These are phyloP conservation scores for Meda fulgida DNA, from an alignment of 2,797 vertebrate genomes.

Conservation along the genomic window DNA sequence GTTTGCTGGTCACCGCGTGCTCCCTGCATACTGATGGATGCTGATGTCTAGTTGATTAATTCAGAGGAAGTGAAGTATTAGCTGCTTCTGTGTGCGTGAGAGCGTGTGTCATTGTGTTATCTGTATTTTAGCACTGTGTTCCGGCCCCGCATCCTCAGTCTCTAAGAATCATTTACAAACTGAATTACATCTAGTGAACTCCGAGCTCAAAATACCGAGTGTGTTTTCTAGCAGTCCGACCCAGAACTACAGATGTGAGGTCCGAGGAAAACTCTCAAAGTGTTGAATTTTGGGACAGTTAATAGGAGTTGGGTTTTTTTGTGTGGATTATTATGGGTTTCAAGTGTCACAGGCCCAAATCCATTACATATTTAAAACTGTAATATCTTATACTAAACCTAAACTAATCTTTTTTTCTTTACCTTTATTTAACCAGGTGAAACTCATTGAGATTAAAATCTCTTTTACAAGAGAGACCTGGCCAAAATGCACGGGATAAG, in stretches of 20 bases:
- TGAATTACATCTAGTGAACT: slow-evolving; percentile 44
- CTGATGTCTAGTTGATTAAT: slow-evolving; percentile 50
- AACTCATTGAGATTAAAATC: too few relatives aligned
- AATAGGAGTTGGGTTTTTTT: not conserved
- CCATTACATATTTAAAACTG: too few relatives aligned
- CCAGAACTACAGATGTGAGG: not conserved
- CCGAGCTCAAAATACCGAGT: not conserved
- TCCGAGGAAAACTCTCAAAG: not conserved
- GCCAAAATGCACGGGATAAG: too few relatives aligned
- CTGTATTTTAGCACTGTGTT: slow-evolving; percentile 1
- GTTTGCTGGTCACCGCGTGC: slow-evolving; percentile 18
- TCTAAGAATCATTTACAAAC: slow-evolving; percentile 36
- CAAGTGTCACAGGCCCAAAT: too few relatives aligned
- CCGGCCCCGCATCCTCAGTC: not conserved
- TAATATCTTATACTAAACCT: too few relatives aligned
- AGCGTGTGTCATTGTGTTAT: slow-evolving; percentile 3
- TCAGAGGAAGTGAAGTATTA: slow-evolving; percentile 28
- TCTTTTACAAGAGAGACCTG: too few relatives aligned
- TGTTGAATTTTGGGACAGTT: not conserved
- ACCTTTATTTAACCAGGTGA: too few relatives aligned
- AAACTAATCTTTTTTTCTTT: too few relatives aligned
- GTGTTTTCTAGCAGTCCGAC: slow-evolving; percentile 15
- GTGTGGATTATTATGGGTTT: not conserved
- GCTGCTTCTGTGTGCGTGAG: slow-evolving; percentile 2
- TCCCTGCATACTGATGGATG: slow-evolving; percentile 52